Conservation (phyloP, 2,888 invertebrate species). For the Caenorhabditis auriculariae region DNA sequence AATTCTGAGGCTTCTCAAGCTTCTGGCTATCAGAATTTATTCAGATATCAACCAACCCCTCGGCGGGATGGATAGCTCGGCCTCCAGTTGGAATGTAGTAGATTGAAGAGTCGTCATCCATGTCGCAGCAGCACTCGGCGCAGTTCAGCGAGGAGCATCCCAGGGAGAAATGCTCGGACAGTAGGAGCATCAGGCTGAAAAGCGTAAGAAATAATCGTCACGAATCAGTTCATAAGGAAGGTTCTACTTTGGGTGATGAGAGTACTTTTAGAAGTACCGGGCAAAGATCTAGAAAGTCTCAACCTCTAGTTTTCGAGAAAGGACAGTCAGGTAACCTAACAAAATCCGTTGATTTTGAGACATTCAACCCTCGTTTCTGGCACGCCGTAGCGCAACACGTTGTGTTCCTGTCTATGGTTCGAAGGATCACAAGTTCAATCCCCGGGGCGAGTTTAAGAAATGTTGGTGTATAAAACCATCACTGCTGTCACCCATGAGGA, state of each 20-base stretch:
- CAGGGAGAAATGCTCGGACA: conserved; percentile 46
- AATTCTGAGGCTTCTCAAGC: neutral
- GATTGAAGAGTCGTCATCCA: conserved; percentile 52
- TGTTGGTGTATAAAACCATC: too few species aligned
- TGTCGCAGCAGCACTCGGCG: conserved; percentile 40
- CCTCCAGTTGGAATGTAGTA: conserved; percentile 54
- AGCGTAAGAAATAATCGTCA: neutral
- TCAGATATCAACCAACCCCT: conserved; percentile 7
- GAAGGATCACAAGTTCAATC: too few species aligned
- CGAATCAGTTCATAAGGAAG: too few species aligned
- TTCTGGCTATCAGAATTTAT: neutral
- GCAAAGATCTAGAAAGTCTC: neutral
- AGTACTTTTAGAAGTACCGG: neutral
- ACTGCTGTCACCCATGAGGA: too few species aligned
- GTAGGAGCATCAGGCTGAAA: conserved; percentile 51
- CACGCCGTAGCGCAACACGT: too few species aligned
- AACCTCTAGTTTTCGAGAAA: too few species aligned
- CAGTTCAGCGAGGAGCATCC: conserved; percentile 28
- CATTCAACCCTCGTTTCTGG: too few species aligned
- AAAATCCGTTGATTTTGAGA: too few species aligned
- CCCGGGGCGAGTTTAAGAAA: too few species aligned
- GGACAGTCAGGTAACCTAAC: too few species aligned
- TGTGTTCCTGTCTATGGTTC: too few species aligned
- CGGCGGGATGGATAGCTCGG: conserved; percentile 33
- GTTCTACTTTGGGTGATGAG: conserved; percentile 1